phyloP scores from a whole-genome alignment of 2,113 vertebrate species.

The Nothobranchius furzeri region DNA sequence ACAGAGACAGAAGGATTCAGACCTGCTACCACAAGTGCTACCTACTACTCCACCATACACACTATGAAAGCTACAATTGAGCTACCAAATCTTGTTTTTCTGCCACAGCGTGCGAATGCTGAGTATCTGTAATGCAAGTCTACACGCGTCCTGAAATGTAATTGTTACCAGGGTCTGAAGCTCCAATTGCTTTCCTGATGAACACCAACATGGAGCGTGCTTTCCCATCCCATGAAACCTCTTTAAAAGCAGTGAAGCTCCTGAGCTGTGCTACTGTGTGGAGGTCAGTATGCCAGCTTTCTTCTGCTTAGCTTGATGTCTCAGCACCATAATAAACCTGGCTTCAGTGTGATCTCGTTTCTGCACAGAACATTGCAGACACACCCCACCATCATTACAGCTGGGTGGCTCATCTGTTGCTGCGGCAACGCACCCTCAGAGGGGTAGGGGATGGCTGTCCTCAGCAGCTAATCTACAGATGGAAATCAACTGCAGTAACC shows the following conservation, averaged over 20 bases:
- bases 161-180: too few relatives aligned
- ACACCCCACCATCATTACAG: neutral
- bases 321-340: neutral
- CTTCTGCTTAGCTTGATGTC: neutral
- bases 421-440: neutral
- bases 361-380: neutral
- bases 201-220: neutral
- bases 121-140: too few relatives aligned
- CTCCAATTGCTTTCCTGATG: neutral
- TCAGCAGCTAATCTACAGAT: slow-evolving; percentile 17
- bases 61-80: too few relatives aligned
- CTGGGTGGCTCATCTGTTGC: slow-evolving; percentile 9
- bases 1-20: too few relatives aligned
- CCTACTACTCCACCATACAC: too few relatives aligned
- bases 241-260: neutral
- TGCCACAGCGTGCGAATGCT: too few relatives aligned
- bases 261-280: too few relatives aligned
- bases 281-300: neutral
- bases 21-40: too few relatives aligned
- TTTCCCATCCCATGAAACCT: neutral
- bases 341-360: neutral
- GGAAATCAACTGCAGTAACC: neutral
- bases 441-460: neutral
- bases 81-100: too few relatives aligned
- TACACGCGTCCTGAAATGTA: too few relatives aligned